Percentiles rank a stretch among this genome's conserved stretches.
These are phyloP conservation scores for Oophaga pumilio DNA, from an alignment of 2,113 vertebrate genomes.

Conservation along the genomic window DNA sequence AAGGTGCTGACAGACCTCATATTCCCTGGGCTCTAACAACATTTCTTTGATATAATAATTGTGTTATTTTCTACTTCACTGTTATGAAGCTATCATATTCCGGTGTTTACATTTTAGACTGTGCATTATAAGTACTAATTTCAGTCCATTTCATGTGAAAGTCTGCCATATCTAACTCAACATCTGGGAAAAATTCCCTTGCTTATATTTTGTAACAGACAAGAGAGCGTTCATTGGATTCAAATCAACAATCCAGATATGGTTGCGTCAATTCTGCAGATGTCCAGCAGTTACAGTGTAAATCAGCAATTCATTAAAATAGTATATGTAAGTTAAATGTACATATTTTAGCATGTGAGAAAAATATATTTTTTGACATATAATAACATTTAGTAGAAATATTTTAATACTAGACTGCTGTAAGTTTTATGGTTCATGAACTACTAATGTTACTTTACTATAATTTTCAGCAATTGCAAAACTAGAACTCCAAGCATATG, in stretches of 20 bases:
- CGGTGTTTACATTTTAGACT: background rate
- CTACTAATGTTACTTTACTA: too few species aligned
- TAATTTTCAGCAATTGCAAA: too few species aligned
- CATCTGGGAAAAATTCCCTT: conserved; percentile 42
- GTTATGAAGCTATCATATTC: background rate
- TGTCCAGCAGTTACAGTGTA: conserved; percentile 15
- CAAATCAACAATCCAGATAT: conserved; percentile 11
- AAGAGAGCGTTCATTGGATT: conserved; percentile 19
- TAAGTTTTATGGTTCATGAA: too few species aligned
- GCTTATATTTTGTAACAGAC: conserved; percentile 9
- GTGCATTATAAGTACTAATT: background rate
- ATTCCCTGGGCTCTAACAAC: background rate
- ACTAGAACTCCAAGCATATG: too few species aligned
- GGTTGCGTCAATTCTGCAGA: conserved; percentile 31
- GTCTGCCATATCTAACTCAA: background rate
- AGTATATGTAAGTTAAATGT: background rate
- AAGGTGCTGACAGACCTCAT: background rate
- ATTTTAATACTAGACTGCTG: too few species aligned
- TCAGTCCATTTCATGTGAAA: background rate
- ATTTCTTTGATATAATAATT: background rate
- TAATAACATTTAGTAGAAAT: too few species aligned
- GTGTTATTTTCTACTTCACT: background rate
- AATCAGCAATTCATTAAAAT: background rate
- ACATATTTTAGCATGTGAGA: too few species aligned
- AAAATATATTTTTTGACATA: too few species aligned